Evolutionary conservation across 2,888 invertebrate genomes (phyloP), one percentile per base, ranked within the genome.

Genomic region (Heliconius cydno): DNA sequence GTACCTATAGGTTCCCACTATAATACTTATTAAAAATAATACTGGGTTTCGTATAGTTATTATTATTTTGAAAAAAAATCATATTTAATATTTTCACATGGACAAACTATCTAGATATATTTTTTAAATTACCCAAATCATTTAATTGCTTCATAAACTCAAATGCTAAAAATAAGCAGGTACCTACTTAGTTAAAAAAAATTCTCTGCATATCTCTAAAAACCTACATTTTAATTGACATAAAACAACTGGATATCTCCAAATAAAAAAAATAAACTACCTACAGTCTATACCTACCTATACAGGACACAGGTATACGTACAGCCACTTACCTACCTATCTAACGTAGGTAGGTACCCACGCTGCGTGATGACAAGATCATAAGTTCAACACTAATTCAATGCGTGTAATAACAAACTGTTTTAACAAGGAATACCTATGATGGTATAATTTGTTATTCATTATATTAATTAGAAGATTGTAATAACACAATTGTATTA

Each of bases 361-460:
- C 28, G 52, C 22, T 30, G 52, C 57, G n/a, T n/a, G 72, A 57
- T 72, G 57, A 72, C 72, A 60, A 73, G 72, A 73, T 73, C 57
- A 73, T 73, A 73, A 73, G 57, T 73, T 73, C 57, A 60, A 73
- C 57, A 73, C n/a, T 57, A 57, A 52, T 57, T 34, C 46, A 30
- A 72, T n/a, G 72, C 46, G n/a, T 52, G 30, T 72, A n/a, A 57
- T 72, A 72, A 72, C 72, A 72, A 57, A 72, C 72, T 72, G 66
- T 77, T 72, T 72, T 72, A 77, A 66, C 65, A 30, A n/a, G 57
- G n/a, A 34, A 57, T 30, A 3, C 30, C 30, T 30, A n/a, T 34
- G 57, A 60, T 73, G 15, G 72, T 34, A 34, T 57, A 30, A 34
- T 73, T 60, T 34, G 72, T 34, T 73, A 34, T 60, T 73, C 34